Evolutionary conservation across 2,797 vertebrate genomes (phyloP).

Genomic region (Lateolabrax maculatus): DNA sequence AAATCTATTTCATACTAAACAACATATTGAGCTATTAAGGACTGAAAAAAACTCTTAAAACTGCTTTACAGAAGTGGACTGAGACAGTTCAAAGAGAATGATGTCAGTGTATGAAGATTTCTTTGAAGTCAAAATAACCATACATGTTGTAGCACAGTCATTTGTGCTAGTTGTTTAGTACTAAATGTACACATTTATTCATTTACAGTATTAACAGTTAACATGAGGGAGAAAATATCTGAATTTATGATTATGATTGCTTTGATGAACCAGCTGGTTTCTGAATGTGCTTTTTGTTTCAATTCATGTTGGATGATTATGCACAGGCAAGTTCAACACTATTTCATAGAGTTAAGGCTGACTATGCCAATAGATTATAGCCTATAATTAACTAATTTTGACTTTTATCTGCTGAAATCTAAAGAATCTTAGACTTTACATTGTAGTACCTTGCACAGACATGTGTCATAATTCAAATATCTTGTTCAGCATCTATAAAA

Average conservation of each 20-base stretch:
- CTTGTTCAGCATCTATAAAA: constrained; percentile 32
- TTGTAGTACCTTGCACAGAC: neutral
- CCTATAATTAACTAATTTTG: neutral
- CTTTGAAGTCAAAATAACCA: constrained; percentile 35
- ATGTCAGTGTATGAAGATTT: constrained; percentile 11
- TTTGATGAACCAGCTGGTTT: constrained; percentile 26
- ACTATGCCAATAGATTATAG: constrained; percentile 5
- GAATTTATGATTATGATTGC: neutral
- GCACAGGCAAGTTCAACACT: neutral
- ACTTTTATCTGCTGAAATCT: neutral
- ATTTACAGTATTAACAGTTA: neutral
- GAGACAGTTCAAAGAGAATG: constrained; percentile 24
- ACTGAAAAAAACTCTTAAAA: neutral
- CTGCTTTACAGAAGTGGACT: constrained; percentile 11
- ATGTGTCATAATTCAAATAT: constrained; percentile 14
- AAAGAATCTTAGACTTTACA: neutral
- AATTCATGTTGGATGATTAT: constrained; percentile 33
- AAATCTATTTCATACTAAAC: constrained; percentile 7
- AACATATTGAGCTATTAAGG: neutral
- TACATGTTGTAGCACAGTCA: neutral
- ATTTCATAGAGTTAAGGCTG: neutral
- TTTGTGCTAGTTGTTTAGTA: neutral
- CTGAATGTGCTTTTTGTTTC: constrained; percentile 26
- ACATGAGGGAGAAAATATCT: constrained; percentile 2
- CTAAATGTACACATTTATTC: constrained; percentile 14